Evolutionary conservation across 2,888 invertebrate genomes (phyloP).

Genomic region (Octonoba sinensis): DNA sequence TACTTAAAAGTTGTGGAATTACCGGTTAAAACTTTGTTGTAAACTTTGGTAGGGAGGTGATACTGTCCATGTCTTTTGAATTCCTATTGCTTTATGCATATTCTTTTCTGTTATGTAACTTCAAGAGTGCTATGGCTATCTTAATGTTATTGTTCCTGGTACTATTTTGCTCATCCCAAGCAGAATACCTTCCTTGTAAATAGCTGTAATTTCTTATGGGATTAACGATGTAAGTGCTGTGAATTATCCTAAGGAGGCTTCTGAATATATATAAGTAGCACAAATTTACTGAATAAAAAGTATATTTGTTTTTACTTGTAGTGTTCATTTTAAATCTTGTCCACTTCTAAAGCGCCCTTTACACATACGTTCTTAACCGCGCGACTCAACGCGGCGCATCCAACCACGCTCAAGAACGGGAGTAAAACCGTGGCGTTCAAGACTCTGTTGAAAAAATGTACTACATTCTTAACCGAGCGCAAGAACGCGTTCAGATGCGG

Average conservation of each 20-base stretch:
- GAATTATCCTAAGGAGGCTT: slow-evolving; percentile 49
- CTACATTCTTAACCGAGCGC: too few species aligned
- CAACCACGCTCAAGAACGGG: too few species aligned
- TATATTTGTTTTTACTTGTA: slow-evolving; percentile 45
- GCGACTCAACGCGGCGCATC: too few species aligned
- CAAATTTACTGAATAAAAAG: slow-evolving; percentile 50
- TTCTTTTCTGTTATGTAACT: slow-evolving; percentile 28
- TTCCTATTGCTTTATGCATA: slow-evolving; percentile 39
- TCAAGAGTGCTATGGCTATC: slow-evolving; percentile 40
- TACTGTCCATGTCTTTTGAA: slow-evolving; percentile 37
- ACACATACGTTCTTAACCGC: too few species aligned
- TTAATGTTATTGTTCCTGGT: slow-evolving; percentile 56
- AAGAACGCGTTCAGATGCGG: too few species aligned
- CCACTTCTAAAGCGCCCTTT: too few species aligned
- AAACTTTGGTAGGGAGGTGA: slow-evolving; percentile 23
- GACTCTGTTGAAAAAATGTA: too few species aligned
- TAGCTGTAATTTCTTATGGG: slow-evolving; percentile 53
- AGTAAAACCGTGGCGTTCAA: too few species aligned
- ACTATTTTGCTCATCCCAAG: slow-evolving; percentile 39
- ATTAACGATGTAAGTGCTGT: slow-evolving; percentile 40
- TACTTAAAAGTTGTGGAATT: slow-evolving; percentile 56
- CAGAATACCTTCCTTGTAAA: slow-evolving; percentile 37
- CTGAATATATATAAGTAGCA: slow-evolving; percentile 42
- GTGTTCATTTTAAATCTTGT: too few species aligned
- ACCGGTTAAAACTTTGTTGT: slow-evolving; percentile 43